These are phyloP conservation scores for Perca fluviatilis DNA, from an alignment of 2,113 vertebrate species.

Conservation along the genomic window DNA sequence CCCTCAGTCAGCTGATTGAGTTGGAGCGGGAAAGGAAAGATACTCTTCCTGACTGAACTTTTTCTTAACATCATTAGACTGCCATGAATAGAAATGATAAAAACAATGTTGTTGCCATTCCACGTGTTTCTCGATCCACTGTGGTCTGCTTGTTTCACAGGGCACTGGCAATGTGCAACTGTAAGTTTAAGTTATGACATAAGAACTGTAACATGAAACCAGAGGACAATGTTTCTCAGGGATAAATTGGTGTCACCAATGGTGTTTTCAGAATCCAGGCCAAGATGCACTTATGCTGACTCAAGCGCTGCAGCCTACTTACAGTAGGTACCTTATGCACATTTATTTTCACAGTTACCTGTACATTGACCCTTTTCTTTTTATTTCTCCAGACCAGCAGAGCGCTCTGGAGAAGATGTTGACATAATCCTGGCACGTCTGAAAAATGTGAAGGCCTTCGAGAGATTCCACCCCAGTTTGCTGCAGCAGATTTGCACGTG, in stretches of 20 bases:
- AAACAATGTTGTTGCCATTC: background rate
- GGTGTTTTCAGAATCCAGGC: conserved; percentile 23
- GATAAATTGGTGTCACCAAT: conserved; percentile 19
- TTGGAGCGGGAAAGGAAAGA: background rate
- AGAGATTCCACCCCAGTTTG: conserved; percentile 93
- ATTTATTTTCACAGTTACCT: conserved; percentile 17
- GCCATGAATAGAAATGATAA: background rate
- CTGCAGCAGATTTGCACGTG: conserved; percentile 97
- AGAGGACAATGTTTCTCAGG: background rate
- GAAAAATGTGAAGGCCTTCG: conserved; percentile 95
- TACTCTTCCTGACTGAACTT: background rate
- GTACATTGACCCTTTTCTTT: background rate
- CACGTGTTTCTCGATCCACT: background rate
- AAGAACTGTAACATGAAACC: conserved; percentile 6
- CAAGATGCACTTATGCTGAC: background rate
- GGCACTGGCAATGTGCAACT: background rate
- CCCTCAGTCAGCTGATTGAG: background rate
- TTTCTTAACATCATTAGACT: background rate
- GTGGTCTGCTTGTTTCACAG: background rate
- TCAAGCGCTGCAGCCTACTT: background rate
- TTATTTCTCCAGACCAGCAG: conserved; percentile 87
- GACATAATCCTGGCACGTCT: conserved; percentile 95
- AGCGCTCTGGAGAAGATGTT: conserved; percentile 95
- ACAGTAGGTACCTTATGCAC: background rate
- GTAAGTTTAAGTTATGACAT: background rate